phyloP scores from a whole-genome alignment of 2,888 invertebrate species.

The Acanthococcus lagerstroemiae region DNA sequence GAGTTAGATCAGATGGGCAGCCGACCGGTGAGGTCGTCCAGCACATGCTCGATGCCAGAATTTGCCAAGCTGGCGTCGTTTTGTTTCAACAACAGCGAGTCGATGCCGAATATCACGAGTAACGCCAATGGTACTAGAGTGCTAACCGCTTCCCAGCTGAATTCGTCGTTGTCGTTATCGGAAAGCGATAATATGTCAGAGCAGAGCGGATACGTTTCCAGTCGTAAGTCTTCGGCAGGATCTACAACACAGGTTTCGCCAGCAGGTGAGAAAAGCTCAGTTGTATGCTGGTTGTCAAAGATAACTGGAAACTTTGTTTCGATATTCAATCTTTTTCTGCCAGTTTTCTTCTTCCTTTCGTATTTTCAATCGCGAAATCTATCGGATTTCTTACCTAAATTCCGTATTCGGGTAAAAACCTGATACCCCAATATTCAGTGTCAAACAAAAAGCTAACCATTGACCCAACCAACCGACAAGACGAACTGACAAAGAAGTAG shows the following conservation, averaged over 20 bases:
- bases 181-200: conserved; percentile 53
- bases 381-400: too few species aligned
- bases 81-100: conserved; percentile 51
- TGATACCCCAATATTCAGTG: too few species aligned
- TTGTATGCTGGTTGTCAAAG: too few species aligned
- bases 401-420: too few species aligned
- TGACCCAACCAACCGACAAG: too few species aligned
- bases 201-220: conserved; percentile 81
- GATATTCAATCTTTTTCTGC: too few species aligned
- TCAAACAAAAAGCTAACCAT: too few species aligned
- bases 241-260: conserved; percentile 32
- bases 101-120: conserved; percentile 54
- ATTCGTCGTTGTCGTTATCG: conserved; percentile 39
- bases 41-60: conserved; percentile 40
- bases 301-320: too few species aligned
- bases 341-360: too few species aligned
- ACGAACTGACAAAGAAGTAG: too few species aligned
- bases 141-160: conserved; percentile 32
- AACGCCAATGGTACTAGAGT: neutral
- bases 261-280: too few species aligned
- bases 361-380: too few species aligned
- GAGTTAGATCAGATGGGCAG: neutral
- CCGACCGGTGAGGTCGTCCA: conserved; percentile 30
- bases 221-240: conserved; percentile 48
- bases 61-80: conserved; percentile 31